Base-by-base conservation (phyloP, 1,140 invertebrate species). In the Tetramorium simillimum region DNA sequence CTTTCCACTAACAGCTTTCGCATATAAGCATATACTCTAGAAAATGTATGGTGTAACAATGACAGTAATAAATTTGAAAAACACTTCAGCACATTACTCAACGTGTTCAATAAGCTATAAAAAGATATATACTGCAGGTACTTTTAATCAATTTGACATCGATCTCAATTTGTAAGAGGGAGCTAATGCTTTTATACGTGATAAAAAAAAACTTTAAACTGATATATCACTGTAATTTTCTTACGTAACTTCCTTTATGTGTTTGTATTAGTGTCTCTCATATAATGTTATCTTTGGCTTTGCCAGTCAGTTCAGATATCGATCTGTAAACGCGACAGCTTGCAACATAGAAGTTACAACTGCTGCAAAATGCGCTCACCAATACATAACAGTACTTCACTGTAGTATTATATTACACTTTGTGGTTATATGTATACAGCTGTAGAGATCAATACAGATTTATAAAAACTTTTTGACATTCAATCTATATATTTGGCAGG, bases 321-420 rank as follows among this genome's bases (percentile, higher is more conserved):
- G 81, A 85, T 62, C 33, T 76, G 28, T 62, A 76, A 63, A 49
- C 56, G 43, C 49, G 40, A 82, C 21, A 72, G 53, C 58, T 85
- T 76, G 46, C 70, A 40, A 85, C 40, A n/a, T 37, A 14, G 28
- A 70, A 43, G 70, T 85, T 85, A 76, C 40, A 60, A 82, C 53
- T 28, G 56, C n/a, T 49, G 21, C 78, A 82, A 72, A 67, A 69
- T 49, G 33, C 63, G 37, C 49, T 43, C 16, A 82, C 18, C 65
- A 58, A 72, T 46, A 16, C 46, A 21, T 6, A 7, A 6, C 16
- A 14, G 4, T 43, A n/a, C 24, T 24, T 62, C 10, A 49, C 16
- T n/a, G 28, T 16, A 40, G 9, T 3, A 43, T 58, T 78, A 43
- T 58, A 33, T 58, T 46, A 24, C 28, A 82, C 49, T 58, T 82